These are phyloP conservation scores for Acipenser transmontanus DNA, from an alignment of 2,797 vertebrate genomes.

Conservation along the genomic window DNA sequence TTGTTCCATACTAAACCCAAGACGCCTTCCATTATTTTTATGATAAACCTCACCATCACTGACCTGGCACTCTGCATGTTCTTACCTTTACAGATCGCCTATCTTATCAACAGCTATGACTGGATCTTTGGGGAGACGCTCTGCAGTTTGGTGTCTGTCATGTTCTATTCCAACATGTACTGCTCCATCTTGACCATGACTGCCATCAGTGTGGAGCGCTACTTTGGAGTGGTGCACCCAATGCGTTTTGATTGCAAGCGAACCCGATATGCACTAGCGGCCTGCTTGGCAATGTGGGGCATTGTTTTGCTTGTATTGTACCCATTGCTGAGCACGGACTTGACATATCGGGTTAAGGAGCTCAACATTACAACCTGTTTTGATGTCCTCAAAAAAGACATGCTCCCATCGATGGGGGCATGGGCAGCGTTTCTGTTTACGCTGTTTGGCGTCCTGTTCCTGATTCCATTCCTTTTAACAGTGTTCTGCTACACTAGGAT, in stretches of 20 bases:
- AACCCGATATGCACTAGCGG: conserved; percentile 57
- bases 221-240: conserved; percentile 77
- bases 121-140: conserved; percentile 67
- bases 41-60: conserved; percentile 87
- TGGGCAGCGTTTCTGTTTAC: conserved; percentile 77
- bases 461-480: conserved; percentile 76
- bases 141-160: conserved; percentile 73
- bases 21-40: conserved; percentile 80
- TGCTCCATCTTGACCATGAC: conserved; percentile 86
- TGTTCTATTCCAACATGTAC: conserved; percentile 91
- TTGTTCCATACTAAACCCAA: conserved; percentile 70
- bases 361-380: conserved; percentile 82
- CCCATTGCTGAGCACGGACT: conserved; percentile 70
- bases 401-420: conserved; percentile 60
- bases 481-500: conserved; percentile 74
- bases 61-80: conserved; percentile 72
- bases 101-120: conserved; percentile 65
- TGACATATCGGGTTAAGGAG: conserved; percentile 65
- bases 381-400: conserved; percentile 71
- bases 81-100: conserved; percentile 83
- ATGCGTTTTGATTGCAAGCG: conserved; percentile 56
- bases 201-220: conserved; percentile 81
- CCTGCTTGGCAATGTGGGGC: conserved; percentile 69
- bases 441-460: conserved; percentile 67
- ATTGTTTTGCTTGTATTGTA: conserved; percentile 59